Base-by-base conservation (phyloP, 2,113 vertebrate genomes). In the Scolopax mira region DNA sequence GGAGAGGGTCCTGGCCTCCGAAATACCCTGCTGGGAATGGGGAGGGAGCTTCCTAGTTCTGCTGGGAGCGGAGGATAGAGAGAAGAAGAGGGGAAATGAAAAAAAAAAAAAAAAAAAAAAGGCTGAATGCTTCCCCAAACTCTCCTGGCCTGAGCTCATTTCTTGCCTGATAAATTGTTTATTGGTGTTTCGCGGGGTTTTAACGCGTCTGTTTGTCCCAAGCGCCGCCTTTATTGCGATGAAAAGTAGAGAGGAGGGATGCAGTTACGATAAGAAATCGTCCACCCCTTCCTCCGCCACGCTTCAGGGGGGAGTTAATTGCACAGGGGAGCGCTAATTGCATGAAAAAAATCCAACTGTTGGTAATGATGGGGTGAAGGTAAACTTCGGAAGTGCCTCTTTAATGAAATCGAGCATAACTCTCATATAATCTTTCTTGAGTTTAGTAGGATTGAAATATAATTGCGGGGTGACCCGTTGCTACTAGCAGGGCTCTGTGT, bases 161-260 rank as follows among this genome's bases (percentile, higher is more conserved):
- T 97, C 97, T 97, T 97, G 79, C 96, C 95, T 97, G 90, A 97
- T 97, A 80, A 96, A 97, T 96, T 97, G 97, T 97, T 79, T 74
- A 91, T 96, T 80, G 85, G 94, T 89, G 96, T 95, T 97, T 97
- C 88, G 77, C 89, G 57, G 71, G 69, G 69, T 91, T 91, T 94
- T 94, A 72, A n/a, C 1, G 18, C 55, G 39, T 77, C 57, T 96
- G 81, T 95, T 98, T 97, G 97, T 97, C 94, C 88, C 97, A 12
- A 62, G 65, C 24, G 25, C 33, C 78, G 92, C 96, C 97, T 98
- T 98, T 95, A 97, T 97, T 97, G 98, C 98, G 31, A 93, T 97
- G 97, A 96, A 98, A 98, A 98, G 97, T 92, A 97, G 96, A 73
- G 69, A 97, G 98, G 97, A 97, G 97, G 96, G 97, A 98, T 97